Base-by-base conservation (phyloP, 2,113 vertebrate species). In the Salvator merianae region DNA sequence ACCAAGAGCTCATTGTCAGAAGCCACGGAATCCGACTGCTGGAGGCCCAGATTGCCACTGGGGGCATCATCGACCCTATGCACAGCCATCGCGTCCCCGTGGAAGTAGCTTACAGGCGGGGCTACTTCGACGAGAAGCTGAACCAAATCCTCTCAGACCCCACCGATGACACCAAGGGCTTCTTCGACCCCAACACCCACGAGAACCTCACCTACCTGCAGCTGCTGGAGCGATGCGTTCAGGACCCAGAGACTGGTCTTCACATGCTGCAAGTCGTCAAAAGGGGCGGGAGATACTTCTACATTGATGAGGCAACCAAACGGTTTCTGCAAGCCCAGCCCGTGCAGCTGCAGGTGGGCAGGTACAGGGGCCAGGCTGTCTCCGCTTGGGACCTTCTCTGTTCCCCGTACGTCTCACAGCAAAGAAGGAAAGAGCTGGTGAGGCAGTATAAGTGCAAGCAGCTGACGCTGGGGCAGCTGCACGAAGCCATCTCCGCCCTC, bases 21-120 rank as follows among this genome's bases (percentile, higher is more conserved):
- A 97, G 98, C 2, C 97, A 98, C 0, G 98, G 94, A 16, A 85
- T 97, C 47, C 97, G 98, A 66, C 94, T 98, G 82, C 95, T 97
- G 0, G 94, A 97, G 81, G 97, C 97, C 0, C 97, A 97, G 87
- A 91, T 97, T 0, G 97, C 97, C 71, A 97, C 97, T 0, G 97
- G 97, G 0, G 97, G 97, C 77, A 84, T 98, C 88, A 95, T 98
- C 1, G 97, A 98, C 88, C 97, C 97, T 0, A 79, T 87, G 6
- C 76, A 74, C 3, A 81, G 97, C 81, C 95, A 91, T 38, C 95
- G 96, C 0, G 2, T 97, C 0, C 96, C 97, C 0, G 96, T 97
- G 32, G 95, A 97, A 3, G 95, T 94, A 82, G 97, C 97, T 69
- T 78, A 86, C 88, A 22, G n/a, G 84, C n/a, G 85, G 0, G 88